Conservation (phyloP, 2,797 vertebrate genomes). For the Onychomys arenicola region DNA sequence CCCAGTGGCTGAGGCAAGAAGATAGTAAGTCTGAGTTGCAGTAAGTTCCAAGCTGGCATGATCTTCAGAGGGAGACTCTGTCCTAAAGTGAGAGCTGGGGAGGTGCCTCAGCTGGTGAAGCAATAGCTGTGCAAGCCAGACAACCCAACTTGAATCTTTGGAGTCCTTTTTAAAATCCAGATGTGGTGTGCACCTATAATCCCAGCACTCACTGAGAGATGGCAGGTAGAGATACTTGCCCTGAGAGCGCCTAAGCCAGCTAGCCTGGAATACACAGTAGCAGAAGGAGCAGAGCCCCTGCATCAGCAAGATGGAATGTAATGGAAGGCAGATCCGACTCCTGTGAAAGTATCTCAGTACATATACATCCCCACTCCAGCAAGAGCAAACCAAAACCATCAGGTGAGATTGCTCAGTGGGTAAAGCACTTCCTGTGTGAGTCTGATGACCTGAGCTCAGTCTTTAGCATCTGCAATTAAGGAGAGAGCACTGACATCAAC, state of each 20-base stretch:
- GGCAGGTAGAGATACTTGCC: neutral
- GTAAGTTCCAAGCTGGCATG: neutral
- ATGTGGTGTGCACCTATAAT: neutral
- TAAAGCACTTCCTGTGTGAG: neutral
- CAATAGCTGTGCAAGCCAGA: neutral
- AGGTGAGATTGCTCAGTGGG: neutral
- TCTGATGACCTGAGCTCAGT: neutral
- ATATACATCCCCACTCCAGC: neutral
- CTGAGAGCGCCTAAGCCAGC: neutral
- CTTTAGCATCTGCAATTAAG: no score
- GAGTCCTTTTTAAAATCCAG: neutral
- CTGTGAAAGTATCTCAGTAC: neutral
- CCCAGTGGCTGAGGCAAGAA: neutral
- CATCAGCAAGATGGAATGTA: no score
- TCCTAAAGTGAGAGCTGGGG: no score
- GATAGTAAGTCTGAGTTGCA: neutral
- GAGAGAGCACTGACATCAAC: neutral
- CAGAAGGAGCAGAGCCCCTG: no score
- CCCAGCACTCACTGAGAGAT: neutral
- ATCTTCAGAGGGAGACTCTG: neutral
- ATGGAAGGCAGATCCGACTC: neutral
- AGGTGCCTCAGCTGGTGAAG: neutral
- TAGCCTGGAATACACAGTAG: no score
- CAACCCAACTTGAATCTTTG: neutral
- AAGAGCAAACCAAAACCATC: neutral